phyloP scores from a whole-genome alignment of 53 echinoderm and acorn worm species.

The Echinarachnius parma region DNA sequence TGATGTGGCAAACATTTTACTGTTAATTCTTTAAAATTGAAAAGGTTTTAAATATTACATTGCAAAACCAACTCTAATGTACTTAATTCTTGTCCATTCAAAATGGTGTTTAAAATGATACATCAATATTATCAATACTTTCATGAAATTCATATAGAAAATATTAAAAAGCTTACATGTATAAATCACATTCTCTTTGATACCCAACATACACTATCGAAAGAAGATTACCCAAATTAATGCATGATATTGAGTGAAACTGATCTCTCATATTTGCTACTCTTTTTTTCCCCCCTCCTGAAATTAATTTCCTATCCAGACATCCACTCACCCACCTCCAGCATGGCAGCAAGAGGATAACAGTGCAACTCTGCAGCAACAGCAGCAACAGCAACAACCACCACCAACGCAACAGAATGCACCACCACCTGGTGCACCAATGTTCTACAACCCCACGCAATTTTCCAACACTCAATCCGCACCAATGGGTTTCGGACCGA shows the following conservation, averaged over 20 bases:
- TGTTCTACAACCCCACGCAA: constrained; percentile 86
- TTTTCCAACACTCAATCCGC: constrained; percentile 40
- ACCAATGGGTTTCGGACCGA: background rate
- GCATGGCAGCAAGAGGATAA: constrained; percentile 39
- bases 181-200: no score
- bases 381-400: constrained; percentile 22
- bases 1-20: no score
- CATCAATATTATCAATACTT: no score
- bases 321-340: constrained; percentile 18
- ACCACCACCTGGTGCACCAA: constrained; percentile 43
- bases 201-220: no score
- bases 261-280: background rate
- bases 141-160: background rate
- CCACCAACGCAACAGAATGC: constrained; percentile 11
- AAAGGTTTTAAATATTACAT: no score
- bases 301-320: constrained; percentile 10
- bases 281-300: no score
- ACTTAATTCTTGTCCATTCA: no score
- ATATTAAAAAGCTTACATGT: background rate
- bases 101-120: no score
- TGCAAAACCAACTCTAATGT: no score
- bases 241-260: background rate
- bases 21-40: no score
- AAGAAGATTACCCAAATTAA: background rate
- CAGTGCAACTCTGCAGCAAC: constrained; percentile 25